Base-by-base conservation (phyloP, 92 coral and sea anemone genomes). In the Epizoanthus stellaris region DNA sequence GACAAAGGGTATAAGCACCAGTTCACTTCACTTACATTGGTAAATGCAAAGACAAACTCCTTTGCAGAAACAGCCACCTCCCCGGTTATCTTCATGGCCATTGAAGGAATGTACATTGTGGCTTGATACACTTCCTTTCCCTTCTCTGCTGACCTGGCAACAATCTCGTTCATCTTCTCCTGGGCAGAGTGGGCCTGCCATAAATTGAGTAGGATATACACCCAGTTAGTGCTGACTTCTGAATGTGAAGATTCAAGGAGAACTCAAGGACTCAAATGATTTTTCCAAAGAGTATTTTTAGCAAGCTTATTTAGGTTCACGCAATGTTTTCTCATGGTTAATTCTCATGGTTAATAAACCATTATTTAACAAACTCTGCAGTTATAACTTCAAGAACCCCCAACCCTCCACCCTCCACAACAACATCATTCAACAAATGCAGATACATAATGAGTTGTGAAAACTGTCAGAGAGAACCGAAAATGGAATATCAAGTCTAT, bases 31-130 rank as follows among this genome's bases (percentile, higher is more conserved):
- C 71, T 57, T 73, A 75, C 79, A 68, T 84, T 85, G 61, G 86
- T 91, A 80, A 97, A 92, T 14, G 99, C 98, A 84, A 97, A 95
- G 82, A 94, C 93, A 68, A 97, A 93, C n/a, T 92, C 93, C 88
- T 93, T 97, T 75, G 98, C 94, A 15, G 95, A 89, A 20, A 95
- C 92, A 38, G 88, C 77, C 15, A 93, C 99, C 83, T 93, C 97
- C 54, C 99, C 99, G 3, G 97, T 84, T 79, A 97, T 86, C 66
- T 90, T 90, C 43, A 94, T 88, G 3, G 99, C 99, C 76, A 91
- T 88, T 75, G 89, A 93, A 3, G 99, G 98, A 57, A 97, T 88
- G 87, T 92, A 92, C 97, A 97, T 88, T 52, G 89, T 77, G 13
- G 98, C 96, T 60, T 87, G 84, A 8, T 89, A 95, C 52, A 97